Evolutionary conservation across 2,888 invertebrate genomes (phyloP), one percentile per base, ranked within the genome.

Genomic region (Plebejus anna): DNA sequence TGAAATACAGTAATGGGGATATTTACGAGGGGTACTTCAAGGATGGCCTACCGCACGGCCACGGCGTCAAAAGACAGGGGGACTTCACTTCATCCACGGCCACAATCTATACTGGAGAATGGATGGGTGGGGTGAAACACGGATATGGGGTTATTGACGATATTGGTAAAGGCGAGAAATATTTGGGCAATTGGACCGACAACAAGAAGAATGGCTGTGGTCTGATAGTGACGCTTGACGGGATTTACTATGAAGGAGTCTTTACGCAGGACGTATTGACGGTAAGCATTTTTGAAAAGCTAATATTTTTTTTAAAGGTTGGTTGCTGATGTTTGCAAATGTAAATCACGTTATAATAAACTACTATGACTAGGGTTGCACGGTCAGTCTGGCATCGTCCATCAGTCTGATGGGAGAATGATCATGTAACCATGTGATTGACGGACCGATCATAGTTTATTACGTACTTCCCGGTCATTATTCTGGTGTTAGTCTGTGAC

Each of bases 71-170:
- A 79, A 96, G 96, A 78, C 96, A 97, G 84, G 97, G 97, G 0
- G 96, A 96, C 80, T 97, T 97, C 84, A 96, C 96, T 77, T 94
- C 96, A 0, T 96, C 96, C 1, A 94, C 95, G 1, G 96, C 97
- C 0, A 96, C 96, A 0, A 95, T 97, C 80, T 98, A 98, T 86
- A 97, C 98, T n/a, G 98, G 98, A 0, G 98, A 98, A 84, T 98
- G 98, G 96, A 94, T 95, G 16, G 94, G 94, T 75, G 98, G 98
- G 32, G 95, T 95, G 1, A 96, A 96, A 81, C 96, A 96, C 81
- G 98, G 98, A 0, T 98, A 98, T 83, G 98, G 98, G 0, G 97
- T 98, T 0, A 96, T 97, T 94, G 98, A 98, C 84, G 97, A 98
- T 83, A 97, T 97, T 75, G 95, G 96, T 42, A 96, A 96, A 82